Conservation (phyloP, 2,797 vertebrate species). For the Helicolenus hilgendorfi region DNA sequence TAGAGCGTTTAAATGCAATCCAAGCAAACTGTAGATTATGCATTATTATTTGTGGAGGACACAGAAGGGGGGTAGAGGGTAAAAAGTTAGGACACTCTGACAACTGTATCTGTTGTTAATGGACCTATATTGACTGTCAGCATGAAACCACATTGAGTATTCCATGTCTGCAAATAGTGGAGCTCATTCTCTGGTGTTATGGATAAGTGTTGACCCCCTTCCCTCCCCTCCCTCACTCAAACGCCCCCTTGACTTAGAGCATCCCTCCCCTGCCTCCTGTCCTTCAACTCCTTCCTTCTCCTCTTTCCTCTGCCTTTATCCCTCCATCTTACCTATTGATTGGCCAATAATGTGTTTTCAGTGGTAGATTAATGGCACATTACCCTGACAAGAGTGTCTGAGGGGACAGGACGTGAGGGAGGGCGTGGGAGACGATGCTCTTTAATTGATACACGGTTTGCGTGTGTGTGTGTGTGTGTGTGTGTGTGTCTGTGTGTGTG, state of each 20-base stretch:
- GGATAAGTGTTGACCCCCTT: conserved; percentile 74
- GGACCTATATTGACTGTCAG: conserved; percentile 94
- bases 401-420: conserved; percentile 84
- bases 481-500: not conserved
- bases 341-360: conserved; percentile 90
- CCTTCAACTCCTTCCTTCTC: conserved; percentile 73
- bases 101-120: conserved; percentile 92
- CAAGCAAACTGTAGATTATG: not conserved
- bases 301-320: conserved; percentile 79
- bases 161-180: conserved; percentile 86
- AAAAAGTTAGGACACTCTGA: conserved; percentile 71
- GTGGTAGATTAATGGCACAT: conserved; percentile 89
- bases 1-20: not conserved
- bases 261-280: conserved; percentile 65
- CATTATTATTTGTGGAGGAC: not conserved
- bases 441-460: conserved; percentile 79
- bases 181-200: conserved; percentile 76
- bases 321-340: conserved; percentile 82
- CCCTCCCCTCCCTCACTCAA: conserved; percentile 28
- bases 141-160: conserved; percentile 92
- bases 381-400: conserved; percentile 86
- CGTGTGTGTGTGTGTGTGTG: conserved; percentile 8
- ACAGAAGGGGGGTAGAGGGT: not conserved
- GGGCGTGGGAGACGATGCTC: conserved; percentile 70
- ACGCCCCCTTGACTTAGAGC: conserved; percentile 64